These are phyloP conservation scores for Clitarchus hookeri DNA, from an alignment of 2,888 invertebrate genomes.

Conservation along the genomic window DNA sequence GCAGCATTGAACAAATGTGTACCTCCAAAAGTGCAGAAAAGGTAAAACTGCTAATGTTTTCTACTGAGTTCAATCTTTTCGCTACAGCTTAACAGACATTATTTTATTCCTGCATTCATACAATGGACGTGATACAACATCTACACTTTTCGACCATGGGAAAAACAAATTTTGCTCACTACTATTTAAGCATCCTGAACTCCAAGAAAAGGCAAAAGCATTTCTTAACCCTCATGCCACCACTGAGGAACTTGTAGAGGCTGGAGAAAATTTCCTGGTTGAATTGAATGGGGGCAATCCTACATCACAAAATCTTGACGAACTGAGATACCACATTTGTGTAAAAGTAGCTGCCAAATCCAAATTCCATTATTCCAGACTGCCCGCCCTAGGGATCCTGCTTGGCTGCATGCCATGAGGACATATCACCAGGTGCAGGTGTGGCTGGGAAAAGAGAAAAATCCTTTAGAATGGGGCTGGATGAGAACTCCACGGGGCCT, in stretches of 20 bases:
- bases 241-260: not conserved
- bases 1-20: not conserved
- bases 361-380: too few species aligned
- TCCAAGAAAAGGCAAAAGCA: constrained; percentile 18
- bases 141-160: not conserved
- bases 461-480: not conserved
- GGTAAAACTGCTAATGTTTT: not conserved
- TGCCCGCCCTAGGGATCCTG: too few species aligned
- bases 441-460: too few species aligned
- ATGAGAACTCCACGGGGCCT: not conserved
- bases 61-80: not conserved
- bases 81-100: not conserved
- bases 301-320: not conserved
- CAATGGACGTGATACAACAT: not conserved
- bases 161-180: not conserved
- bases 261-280: not conserved
- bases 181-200: too few species aligned
- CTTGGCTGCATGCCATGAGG: too few species aligned
- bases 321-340: not conserved
- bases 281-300: not conserved
- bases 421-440: too few species aligned
- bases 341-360: too few species aligned
- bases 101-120: not conserved
- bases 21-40: not conserved
- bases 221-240: constrained; percentile 19